phyloP scores from a whole-genome alignment of 2,113 vertebrate species.

The Isichthys henryi region DNA sequence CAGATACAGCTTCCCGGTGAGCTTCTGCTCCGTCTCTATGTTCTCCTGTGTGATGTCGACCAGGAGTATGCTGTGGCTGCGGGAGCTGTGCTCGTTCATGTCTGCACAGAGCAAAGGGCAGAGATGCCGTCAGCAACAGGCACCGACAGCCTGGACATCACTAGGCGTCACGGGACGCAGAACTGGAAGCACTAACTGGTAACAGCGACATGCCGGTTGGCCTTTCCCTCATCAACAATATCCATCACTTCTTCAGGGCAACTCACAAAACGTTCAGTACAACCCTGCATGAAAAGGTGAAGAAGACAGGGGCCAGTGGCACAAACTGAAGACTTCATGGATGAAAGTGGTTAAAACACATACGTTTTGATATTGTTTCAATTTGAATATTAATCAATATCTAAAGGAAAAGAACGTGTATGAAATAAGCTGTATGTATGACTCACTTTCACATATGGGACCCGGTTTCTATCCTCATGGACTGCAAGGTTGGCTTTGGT shows the following conservation, averaged over 20 bases:
- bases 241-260: conserved; percentile 86
- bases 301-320: neutral
- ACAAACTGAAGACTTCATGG: neutral
- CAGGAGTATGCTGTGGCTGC: conserved; percentile 88
- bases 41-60: conserved; percentile 92
- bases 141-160: neutral
- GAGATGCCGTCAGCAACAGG: neutral
- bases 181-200: conserved; percentile 66
- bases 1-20: conserved; percentile 82
- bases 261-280: conserved; percentile 84
- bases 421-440: neutral
- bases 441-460: conserved; percentile 80
- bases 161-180: neutral
- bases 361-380: neutral
- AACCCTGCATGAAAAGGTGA: conserved; percentile 60
- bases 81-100: conserved; percentile 89
- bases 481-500: conserved; percentile 85
- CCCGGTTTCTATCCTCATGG: conserved; percentile 84
- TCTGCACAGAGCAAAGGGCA: conserved; percentile 52
- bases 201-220: conserved; percentile 82
- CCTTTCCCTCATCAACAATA: conserved; percentile 80
- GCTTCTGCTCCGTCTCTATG: conserved; percentile 81
- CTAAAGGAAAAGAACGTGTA: neutral
- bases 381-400: neutral
- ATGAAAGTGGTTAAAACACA: neutral